Base-by-base conservation (phyloP, 2,113 vertebrate species). In the Nettapus auritus region DNA sequence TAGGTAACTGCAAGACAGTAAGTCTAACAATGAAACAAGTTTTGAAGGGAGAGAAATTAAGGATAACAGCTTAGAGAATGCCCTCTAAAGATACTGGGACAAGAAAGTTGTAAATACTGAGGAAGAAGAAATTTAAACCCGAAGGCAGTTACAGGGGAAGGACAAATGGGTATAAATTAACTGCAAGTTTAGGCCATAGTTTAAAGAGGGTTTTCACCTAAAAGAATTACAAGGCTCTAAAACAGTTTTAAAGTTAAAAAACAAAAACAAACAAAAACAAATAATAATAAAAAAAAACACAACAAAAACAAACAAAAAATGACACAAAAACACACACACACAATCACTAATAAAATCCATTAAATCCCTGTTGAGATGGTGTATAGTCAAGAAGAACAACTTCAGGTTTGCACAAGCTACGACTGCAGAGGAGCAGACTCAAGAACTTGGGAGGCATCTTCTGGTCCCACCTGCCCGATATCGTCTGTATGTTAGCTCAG, bases 301-400 rank as follows among this genome's bases (percentile, higher is more conserved):
- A 44, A 44, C 16, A 8, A 18, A n/a, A n/a, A 42, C 42, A 44
- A 8, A 46, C 17, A 46, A 20, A 46, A 44, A 44, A 17, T 12
- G 14, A 44, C 40, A n/a, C n/a, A 20, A 14, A 31, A 29, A 4
- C 3, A 42, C 15, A 9, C 46, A 21, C 46, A 48, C 46, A 33
- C 52, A 7, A 70, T 1, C 13, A 55, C 9, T 26, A 52, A 20
- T 5, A 57, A 42, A 28, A 48, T 1, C 14, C 6, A 15, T 25
- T 46, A 21, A 18, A 67, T 23, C 56, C 23, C 38, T 52, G 31
- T 48, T 57, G 13, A 52, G 40, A 48, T 4, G 18, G 8, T 0
- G 0, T 4, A 46, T 4, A 2, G 29, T 20, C 1, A 25, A 40
- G 44, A 73, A 26, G 40, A 53, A 18, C 1, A 3, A 50, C 20